Evolutionary conservation across 2,888 invertebrate species (phyloP), one percentile per base, ranked within the genome.

Genomic region (Cacoxenus indagator): DNA sequence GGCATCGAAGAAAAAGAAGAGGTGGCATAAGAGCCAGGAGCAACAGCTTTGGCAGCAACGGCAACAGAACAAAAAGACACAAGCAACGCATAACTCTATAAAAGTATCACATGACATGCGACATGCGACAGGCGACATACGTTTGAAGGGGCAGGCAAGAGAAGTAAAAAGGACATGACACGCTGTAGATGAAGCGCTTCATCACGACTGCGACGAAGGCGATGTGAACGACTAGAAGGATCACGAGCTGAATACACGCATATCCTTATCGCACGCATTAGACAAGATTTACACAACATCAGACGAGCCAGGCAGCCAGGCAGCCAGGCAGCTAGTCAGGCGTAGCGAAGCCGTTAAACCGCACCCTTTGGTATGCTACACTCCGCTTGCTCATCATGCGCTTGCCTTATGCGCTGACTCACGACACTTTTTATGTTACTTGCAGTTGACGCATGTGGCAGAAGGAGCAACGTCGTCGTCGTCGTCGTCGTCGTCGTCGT

Each of bases 201-300:
- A 57, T 57, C 66, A 19, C 46, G 59, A 57, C 37, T 8, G 14
- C 37, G 14, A 37, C 2, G 9, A 31, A 5, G 31, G 9, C 9
- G 31, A 31, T 9, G 9, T 8, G 9, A 9, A 31, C 31, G 31
- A 1, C 31, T n/a, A n/a, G n/a, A n/a, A n/a, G n/a, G n/a, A n/a
- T n/a, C n/a, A n/a, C n/a, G n/a, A n/a, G 1, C 9, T 31, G 31
- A 31, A 9, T 19, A 31, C 65, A 14, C 48, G 46, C 48, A 29
- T 46, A 43, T 45, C 46, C 46, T 67, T 59, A 55, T 51, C 43
- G 65, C 45, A 65, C 11, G 61, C 55, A 65, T 65, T 67, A 59
- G 43, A 26, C 59, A 59, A 67, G 66, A 67, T 67, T 67, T 67
- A 59, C 66, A 59, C 66, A 67, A 59, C 59, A 57, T 46, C 66